Conservation (phyloP, 2,888 invertebrate genomes). For the Nephrotoma appendiculata region DNA sequence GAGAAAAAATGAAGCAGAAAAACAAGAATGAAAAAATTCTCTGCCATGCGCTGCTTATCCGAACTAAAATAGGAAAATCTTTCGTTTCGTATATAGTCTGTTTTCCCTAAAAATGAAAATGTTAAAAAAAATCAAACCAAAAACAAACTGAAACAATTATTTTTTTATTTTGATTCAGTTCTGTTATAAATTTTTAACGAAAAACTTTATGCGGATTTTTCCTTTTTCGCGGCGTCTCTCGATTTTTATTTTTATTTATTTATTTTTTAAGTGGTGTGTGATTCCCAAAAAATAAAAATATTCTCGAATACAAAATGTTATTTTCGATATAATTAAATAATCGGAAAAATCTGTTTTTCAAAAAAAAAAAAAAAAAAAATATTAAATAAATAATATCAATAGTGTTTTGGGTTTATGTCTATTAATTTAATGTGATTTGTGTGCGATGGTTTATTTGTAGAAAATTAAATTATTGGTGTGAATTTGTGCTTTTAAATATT, state of each 20-base stretch:
- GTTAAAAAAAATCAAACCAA: background rate
- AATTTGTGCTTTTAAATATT: background rate
- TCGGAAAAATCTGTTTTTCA: background rate
- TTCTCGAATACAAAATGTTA: too few species aligned
- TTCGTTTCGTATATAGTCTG: background rate
- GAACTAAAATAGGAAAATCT: background rate
- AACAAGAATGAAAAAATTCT: background rate
- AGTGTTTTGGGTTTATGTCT: background rate
- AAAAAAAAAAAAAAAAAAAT: background rate
- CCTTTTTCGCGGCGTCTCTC: background rate
- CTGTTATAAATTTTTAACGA: background rate
- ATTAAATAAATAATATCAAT: background rate
- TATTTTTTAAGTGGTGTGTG: background rate
- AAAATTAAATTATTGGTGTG: background rate
- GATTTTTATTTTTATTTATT: background rate
- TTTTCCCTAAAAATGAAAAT: background rate
- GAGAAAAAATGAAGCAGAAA: background rate
- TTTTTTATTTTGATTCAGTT: background rate
- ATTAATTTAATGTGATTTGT: background rate
- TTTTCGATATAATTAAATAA: background rate
- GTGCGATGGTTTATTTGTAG: background rate
- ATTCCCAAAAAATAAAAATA: background rate
- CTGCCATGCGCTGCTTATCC: background rate
- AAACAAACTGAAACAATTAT: background rate
- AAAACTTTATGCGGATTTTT: background rate